phyloP scores from a whole-genome alignment of 2,797 vertebrate species.

The Petrocephalus schoutedeni region DNA sequence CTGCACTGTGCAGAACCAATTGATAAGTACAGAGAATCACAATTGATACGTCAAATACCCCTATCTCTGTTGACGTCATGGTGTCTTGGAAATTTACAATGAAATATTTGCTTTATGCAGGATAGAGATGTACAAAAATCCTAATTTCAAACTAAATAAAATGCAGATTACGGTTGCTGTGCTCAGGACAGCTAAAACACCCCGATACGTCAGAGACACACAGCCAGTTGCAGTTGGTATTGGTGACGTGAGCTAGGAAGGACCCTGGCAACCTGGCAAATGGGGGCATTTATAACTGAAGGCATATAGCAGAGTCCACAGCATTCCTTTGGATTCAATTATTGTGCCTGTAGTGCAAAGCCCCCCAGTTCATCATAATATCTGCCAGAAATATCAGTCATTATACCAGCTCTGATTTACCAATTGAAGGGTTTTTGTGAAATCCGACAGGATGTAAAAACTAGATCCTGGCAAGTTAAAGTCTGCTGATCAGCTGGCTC shows the following conservation, averaged over 20 bases:
- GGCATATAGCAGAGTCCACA: not conserved
- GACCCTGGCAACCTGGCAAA: not conserved
- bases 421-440: conserved; percentile 37
- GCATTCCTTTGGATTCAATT: not conserved
- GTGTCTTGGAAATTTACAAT: not conserved
- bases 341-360: not conserved
- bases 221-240: not conserved
- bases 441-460: not conserved
- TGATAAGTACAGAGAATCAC: not conserved
- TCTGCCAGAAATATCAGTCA: not conserved
- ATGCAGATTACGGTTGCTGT: not conserved
- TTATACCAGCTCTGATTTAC: not conserved
- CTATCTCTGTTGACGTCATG: not conserved
- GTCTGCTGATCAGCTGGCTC: not conserved
- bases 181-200: not conserved
- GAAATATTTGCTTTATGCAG: not conserved
- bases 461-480: not conserved
- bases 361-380: not conserved
- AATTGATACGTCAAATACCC: not conserved
- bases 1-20: not conserved
- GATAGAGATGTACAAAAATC: not conserved
- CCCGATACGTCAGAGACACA: not conserved
- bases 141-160: not conserved
- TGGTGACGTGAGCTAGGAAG: not conserved
- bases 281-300: not conserved